Evolutionary conservation across 2,888 invertebrate species (phyloP), one percentile per base, ranked within the genome.

Genomic region (Unio delphinus): DNA sequence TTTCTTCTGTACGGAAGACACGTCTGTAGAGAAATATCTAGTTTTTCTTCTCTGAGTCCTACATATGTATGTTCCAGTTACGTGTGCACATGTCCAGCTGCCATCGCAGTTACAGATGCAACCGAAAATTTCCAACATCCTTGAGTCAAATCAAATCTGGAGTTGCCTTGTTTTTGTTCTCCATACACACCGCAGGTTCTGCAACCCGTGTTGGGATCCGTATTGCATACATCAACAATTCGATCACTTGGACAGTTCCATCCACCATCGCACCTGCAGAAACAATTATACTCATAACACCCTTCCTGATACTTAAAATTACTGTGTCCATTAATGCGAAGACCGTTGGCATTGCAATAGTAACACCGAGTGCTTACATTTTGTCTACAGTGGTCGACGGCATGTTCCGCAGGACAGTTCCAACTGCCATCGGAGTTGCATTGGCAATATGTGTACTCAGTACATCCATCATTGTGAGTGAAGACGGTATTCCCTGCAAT

Each of bases 31-130:
- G 23, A 23, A 23, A 23, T 23, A 23, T 23, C 23, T 23, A 23
- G 23, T 23, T 23, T 23, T 23, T 23, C 23, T 15, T 45, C 59
- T 54, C 20, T 65, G 58, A 7, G 67, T 61, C 4, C 69, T 66
- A 57, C 73, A 70, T 45, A 60, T 57, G 28, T 73, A 70, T 26
- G 11, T 65, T 20, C 68, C 61, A 34, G 60, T 57, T 5, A 66
- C 23, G 23, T 23, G 23, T 23, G 23, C 23, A 23, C 23, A 23
- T 23, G 23, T 23, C 23, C 23, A 23, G 30, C 56, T 57, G n/a
- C 73, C 73, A 23, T 80, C 75, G 55, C 80, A 80, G n/a, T 74
- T 71, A 67, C 83, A 83, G 23, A 68, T 66, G 63, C 83, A 83
- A n/a, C 76, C 68, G 45, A 11, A 15, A 78, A 82, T 11, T 72